Conservation (phyloP, 2,888 invertebrate species). For the Tenthredo amoena region DNA sequence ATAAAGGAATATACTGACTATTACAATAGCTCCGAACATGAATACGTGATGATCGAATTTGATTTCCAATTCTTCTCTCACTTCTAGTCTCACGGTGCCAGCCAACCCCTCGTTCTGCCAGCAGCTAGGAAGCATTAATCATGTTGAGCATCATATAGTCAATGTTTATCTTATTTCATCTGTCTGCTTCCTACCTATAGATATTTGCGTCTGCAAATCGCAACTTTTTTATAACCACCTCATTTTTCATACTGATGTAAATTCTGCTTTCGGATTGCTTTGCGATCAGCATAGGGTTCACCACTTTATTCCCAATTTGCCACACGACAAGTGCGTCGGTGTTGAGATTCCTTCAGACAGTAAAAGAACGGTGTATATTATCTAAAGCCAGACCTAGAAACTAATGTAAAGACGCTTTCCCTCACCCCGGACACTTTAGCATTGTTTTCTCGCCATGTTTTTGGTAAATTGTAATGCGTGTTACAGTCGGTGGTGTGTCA, state of each 20-base stretch:
- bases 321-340: conserved; percentile 80
- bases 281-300: conserved; percentile 79
- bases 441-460: conserved; percentile 73
- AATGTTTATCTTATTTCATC: background rate
- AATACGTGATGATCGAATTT: conserved; percentile 79
- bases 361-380: conserved; percentile 12
- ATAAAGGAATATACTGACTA: conserved; percentile 75
- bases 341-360: conserved; percentile 78
- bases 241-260: conserved; percentile 80
- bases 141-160: background rate
- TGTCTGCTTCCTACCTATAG: conserved; percentile 79
- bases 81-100: conserved; percentile 82
- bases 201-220: conserved; percentile 80
- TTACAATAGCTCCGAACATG: conserved; percentile 77
- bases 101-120: conserved; percentile 82
- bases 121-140: conserved; percentile 79
- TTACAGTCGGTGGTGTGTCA: conserved; percentile 76
- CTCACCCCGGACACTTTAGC: conserved; percentile 80
- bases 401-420: conserved; percentile 34
- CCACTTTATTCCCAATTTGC: conserved; percentile 80
- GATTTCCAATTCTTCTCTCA: conserved; percentile 78
- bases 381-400: background rate
- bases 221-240: conserved; percentile 80
- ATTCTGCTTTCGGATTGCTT: conserved; percentile 80
- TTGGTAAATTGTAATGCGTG: conserved; percentile 76